Percentiles rank a stretch among this genome's conserved stretches.
Evolutionary conservation across 2,888 invertebrate species (phyloP).

Genomic region (Harpalus rubripes): DNA sequence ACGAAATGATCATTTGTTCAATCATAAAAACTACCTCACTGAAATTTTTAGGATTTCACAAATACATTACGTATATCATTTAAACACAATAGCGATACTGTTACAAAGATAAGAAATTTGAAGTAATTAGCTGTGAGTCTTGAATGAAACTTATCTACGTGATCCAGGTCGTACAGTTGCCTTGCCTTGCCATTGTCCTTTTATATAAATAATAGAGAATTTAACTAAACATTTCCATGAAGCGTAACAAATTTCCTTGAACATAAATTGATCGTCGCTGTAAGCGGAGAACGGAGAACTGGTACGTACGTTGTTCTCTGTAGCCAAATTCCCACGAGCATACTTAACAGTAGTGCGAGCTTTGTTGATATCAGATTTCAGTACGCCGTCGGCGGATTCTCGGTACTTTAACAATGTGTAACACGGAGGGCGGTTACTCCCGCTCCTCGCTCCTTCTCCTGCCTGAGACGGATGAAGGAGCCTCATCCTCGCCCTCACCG

Average conservation of each 20-base stretch:
- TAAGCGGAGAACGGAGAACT: neutral
- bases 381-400: conserved; percentile 45
- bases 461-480: neutral
- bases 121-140: no score
- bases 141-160: neutral
- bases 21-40: no score
- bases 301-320: conserved; percentile 22
- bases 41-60: no score
- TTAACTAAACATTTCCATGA: conserved; percentile 10
- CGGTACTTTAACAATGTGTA: conserved; percentile 57
- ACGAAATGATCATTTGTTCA: no score
- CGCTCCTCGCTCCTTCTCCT: neutral
- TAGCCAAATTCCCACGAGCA: conserved; percentile 55
- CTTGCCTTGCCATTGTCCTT: neutral
- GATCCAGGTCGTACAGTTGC: no score
- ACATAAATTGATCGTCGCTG: conserved; percentile 37
- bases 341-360: conserved; percentile 56
- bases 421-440: conserved; percentile 32
- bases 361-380: conserved; percentile 65
- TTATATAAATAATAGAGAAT: conserved; percentile 10
- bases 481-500: conserved; percentile 8
- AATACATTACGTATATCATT: no score
- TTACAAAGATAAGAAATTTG: no score
- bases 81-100: no score
- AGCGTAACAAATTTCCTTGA: conserved; percentile 29